Conservation (phyloP, 2,113 vertebrate species). For the Centropus unirufus region DNA sequence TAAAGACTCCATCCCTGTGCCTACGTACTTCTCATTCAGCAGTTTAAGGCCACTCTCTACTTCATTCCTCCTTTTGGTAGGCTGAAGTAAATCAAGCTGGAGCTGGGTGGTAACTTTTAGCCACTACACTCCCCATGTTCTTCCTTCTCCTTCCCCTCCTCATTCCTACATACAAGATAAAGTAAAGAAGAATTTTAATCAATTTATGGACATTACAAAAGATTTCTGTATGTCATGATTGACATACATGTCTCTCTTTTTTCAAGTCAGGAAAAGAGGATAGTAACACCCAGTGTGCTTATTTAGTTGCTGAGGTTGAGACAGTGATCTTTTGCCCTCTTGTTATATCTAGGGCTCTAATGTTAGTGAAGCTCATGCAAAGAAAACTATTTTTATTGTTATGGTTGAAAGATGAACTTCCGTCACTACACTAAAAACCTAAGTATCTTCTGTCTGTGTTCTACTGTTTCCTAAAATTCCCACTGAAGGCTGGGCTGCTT, state of each 20-base stretch:
- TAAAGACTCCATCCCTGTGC: not conserved
- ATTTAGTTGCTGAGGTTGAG: not conserved
- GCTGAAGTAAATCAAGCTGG: not conserved
- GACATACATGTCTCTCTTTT: not conserved
- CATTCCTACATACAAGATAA: not conserved
- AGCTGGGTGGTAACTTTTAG: not conserved
- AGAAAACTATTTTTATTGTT: not conserved
- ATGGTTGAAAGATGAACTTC: not conserved
- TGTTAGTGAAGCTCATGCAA: not conserved
- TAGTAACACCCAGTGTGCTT: not conserved
- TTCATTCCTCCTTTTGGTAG: not conserved
- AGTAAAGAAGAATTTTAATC: not conserved
- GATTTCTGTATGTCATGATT: not conserved
- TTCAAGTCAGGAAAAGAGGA: not conserved
- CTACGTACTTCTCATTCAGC: not conserved
- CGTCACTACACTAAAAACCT: not conserved
- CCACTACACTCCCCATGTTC: not conserved
- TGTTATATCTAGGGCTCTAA: not conserved
- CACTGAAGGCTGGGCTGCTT: not conserved
- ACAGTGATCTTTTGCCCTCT: not conserved
- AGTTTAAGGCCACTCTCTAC: not conserved
- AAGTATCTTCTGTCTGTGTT: not conserved
- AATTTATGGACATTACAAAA: not conserved
- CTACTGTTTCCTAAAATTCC: not conserved
- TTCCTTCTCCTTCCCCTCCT: not conserved